Percentiles rank a stretch among this genome's conserved stretches.
phyloP scores from a whole-genome alignment of 2,113 vertebrate genomes.

The Hyperopisus bebe region DNA sequence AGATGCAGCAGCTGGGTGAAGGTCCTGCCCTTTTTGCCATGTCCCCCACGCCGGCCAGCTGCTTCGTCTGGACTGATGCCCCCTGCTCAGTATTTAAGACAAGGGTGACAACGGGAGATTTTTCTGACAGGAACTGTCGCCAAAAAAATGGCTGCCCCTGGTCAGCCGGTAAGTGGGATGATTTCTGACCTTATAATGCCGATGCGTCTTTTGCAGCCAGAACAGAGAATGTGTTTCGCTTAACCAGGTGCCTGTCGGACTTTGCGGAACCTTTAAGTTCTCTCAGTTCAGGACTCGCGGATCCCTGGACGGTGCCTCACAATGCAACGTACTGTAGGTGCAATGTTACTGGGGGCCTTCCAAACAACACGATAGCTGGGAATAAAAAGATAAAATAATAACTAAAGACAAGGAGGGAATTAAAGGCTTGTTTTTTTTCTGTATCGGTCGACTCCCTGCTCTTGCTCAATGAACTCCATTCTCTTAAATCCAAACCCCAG shows the following conservation, averaged over 20 bases:
- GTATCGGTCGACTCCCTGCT: background rate
- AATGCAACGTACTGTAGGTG: background rate
- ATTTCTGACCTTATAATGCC: background rate
- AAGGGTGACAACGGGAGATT: background rate
- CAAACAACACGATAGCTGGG: background rate
- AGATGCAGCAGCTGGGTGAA: constrained; percentile 33
- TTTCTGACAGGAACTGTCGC: background rate
- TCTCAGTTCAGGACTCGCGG: background rate
- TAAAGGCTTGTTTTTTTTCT: background rate
- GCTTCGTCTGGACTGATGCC: constrained; percentile 19
- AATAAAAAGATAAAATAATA: background rate
- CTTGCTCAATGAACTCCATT: background rate
- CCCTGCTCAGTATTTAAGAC: constrained; percentile 15
- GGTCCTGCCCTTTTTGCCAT: constrained; percentile 36
- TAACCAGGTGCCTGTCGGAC: background rate
- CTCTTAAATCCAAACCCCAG: background rate
- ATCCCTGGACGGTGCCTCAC: background rate
- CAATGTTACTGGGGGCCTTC: background rate
- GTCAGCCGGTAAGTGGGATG: background rate
- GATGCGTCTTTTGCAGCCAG: background rate
- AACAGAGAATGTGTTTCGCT: background rate
- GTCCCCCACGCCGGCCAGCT: constrained; percentile 7
- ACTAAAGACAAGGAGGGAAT: background rate
- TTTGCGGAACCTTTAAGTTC: background rate
- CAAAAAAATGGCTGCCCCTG: background rate